These are phyloP conservation scores for Phoxinus phoxinus DNA, from an alignment of 2,113 vertebrate genomes.

Conservation along the genomic window DNA sequence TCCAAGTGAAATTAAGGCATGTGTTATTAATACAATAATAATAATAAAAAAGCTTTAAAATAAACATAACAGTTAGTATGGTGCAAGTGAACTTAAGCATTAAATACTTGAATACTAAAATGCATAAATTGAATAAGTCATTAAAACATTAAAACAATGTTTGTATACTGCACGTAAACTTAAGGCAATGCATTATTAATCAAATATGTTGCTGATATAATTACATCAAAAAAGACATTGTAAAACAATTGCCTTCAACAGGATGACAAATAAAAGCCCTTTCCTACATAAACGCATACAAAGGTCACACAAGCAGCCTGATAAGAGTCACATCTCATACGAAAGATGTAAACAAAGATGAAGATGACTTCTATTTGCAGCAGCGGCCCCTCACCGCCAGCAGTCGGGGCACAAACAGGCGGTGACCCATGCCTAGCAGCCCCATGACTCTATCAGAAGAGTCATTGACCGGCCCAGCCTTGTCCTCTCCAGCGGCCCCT, in stretches of 20 bases:
- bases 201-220: neutral
- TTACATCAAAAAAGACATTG: neutral
- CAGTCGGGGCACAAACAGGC: slow-evolving; percentile 95
- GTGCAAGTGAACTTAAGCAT: neutral
- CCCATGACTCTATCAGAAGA: slow-evolving; percentile 91
- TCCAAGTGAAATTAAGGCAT: neutral
- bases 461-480: slow-evolving; percentile 86
- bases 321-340: neutral
- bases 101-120: neutral
- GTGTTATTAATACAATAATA: neutral
- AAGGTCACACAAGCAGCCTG: neutral
- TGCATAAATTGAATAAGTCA: neutral
- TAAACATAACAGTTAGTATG: neutral
- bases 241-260: neutral
- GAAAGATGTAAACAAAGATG: neutral
- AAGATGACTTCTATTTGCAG: neutral
- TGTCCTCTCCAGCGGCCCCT: slow-evolving; percentile 79
- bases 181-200: neutral
- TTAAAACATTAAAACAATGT: neutral
- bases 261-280: neutral
- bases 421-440: slow-evolving; percentile 97
- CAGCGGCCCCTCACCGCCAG: slow-evolving; percentile 90
- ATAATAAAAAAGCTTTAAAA: neutral
- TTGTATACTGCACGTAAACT: neutral
- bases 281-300: neutral